Conservation (phyloP, 2,113 vertebrate species). For the Corythornis vintsioides region DNA sequence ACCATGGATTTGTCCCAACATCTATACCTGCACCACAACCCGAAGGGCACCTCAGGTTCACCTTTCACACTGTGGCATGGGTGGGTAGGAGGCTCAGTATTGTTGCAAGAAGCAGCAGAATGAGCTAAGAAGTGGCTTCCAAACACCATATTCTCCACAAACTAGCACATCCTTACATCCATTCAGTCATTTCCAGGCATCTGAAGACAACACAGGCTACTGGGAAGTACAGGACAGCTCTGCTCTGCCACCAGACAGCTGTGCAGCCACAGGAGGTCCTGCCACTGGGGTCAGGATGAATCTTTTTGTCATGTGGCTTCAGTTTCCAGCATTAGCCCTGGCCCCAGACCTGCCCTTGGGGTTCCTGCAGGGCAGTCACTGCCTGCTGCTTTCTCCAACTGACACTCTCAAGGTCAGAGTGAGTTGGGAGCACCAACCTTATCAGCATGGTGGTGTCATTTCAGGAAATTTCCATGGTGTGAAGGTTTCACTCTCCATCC, state of each 20-base stretch:
- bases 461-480: neutral
- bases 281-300: neutral
- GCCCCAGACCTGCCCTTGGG: neutral
- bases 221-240: neutral
- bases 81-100: neutral
- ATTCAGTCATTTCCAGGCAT: neutral
- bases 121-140: neutral
- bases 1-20: neutral
- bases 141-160: neutral
- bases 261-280: accelerated
- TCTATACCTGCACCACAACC: neutral
- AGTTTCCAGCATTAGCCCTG: neutral
- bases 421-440: neutral
- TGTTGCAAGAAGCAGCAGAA: neutral
- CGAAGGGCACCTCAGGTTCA: neutral
- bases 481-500: neutral
- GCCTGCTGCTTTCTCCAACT: neutral
- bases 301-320: neutral
- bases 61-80: neutral
- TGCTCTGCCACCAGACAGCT: neutral
- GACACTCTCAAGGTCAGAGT: accelerated
- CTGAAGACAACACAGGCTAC: neutral
- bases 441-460: neutral
- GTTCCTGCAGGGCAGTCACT: neutral
- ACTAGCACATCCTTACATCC: neutral